Evolutionary conservation across 2,113 vertebrate species (phyloP).

Genomic region (Psittacula cyanocephala): DNA sequence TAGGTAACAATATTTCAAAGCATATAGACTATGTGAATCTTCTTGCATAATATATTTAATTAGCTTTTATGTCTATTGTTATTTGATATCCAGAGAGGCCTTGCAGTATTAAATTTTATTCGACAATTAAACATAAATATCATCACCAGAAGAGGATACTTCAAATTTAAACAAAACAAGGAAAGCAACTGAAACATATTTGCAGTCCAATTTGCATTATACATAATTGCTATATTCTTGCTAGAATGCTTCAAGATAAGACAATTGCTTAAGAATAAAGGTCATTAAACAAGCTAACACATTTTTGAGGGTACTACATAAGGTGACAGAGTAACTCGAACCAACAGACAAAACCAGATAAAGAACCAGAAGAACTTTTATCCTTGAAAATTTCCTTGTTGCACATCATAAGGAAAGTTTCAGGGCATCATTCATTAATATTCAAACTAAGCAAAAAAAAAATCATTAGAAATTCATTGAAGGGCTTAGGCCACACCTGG

Average conservation of each 20-base stretch:
- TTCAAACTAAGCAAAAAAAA: slow-evolving; percentile 29
- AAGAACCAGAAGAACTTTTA: not conserved
- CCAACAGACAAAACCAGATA: not conserved
- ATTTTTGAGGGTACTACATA: not conserved
- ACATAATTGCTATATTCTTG: not conserved
- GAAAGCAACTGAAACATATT: not conserved
- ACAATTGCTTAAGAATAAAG: not conserved
- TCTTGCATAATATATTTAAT: not conserved
- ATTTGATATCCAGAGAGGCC: not conserved
- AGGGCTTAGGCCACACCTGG: not conserved
- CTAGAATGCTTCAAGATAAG: not conserved
- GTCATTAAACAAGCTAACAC: not conserved
- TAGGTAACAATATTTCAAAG: not conserved
- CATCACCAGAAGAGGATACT: not conserved
- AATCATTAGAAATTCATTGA: slow-evolving; percentile 17
- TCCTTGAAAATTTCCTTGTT: not conserved
- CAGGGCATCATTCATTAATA: not conserved
- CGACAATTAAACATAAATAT: not conserved
- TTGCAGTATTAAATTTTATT: not conserved
- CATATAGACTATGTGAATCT: not conserved
- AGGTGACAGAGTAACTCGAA: accelerated
- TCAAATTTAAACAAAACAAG: not conserved
- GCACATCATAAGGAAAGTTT: not conserved
- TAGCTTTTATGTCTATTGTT: not conserved
- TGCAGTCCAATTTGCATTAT: not conserved